Evolutionary conservation across 2,113 vertebrate species (phyloP).

Genomic region (Pluvialis apricaria): DNA sequence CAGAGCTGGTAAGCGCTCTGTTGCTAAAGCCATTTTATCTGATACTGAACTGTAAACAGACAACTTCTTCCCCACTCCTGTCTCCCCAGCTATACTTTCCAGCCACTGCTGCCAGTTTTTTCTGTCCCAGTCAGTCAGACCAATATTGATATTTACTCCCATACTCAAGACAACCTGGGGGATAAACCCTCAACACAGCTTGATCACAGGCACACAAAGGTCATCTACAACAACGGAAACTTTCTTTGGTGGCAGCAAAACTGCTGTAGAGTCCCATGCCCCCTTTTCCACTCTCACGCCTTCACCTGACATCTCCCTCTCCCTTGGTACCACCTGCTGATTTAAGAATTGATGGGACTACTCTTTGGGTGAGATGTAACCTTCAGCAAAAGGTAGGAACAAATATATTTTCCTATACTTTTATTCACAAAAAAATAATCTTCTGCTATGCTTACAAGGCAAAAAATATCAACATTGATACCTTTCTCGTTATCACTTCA

Average conservation of each 20-base stretch:
- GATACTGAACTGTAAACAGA: not conserved
- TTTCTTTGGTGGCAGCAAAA: not conserved
- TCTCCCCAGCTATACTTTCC: not conserved
- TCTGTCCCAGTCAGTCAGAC: not conserved
- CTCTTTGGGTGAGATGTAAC: not conserved
- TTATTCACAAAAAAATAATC: not conserved
- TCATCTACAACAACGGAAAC: not conserved
- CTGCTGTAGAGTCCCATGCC: not conserved
- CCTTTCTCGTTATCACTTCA: not conserved
- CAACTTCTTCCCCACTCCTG: not conserved
- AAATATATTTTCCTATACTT: not conserved
- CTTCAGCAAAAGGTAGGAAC: not conserved
- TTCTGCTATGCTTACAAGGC: not conserved
- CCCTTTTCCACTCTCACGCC: fast-evolving
- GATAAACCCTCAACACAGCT: not conserved
- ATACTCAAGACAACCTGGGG: not conserved
- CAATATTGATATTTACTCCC: not conserved
- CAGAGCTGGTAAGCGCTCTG: not conserved
- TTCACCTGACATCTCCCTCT: not conserved
- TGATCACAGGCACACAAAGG: not conserved
- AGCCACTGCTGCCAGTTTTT: not conserved
- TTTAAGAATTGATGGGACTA: not conserved
- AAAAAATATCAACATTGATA: not conserved
- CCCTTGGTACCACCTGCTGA: not conserved
- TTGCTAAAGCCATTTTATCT: not conserved